Evolutionary conservation across 2,113 vertebrate species (phyloP), one percentile per base, ranked within the genome.

Genomic region (Pontoporia blainvillei): DNA sequence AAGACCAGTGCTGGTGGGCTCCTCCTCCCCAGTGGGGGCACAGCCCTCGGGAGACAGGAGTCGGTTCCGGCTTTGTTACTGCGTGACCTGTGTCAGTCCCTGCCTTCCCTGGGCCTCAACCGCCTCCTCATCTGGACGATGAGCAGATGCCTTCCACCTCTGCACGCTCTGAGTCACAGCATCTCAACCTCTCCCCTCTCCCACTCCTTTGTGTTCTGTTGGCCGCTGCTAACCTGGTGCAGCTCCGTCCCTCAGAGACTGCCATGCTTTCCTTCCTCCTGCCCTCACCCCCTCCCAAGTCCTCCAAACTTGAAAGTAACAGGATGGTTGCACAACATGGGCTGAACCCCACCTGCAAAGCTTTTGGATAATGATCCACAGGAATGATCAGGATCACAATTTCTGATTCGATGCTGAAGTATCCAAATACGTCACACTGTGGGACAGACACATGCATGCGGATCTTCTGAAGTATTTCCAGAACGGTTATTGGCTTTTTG

Each of bases 381-480:
- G 99, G 99, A 34, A 99, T 97, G 11, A 99, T 99, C 79, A 99
- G 99, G 94, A 99, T 98, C 90, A 99, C 99, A 31, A 99, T 99
- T 95, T 99, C 99, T 0, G 99, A 99, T 87, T 99, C 99, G 44
- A 99, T 99, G 98, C 99, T 99, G 95, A 99, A 98, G 98, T 99
- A 99, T 8, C 99, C 99, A 69, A 99, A 99, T 2, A 99, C 99
- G 3, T 99, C 99, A 62, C 99, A 99, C 98, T 99, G 99, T 0
- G 99, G 99, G 81, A 99, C 99, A 0, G 99, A 99, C 91, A 99
- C 98, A 0, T 99, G 99, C 61, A 99, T 98, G 36, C 99, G 99
- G 90, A 99, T 98, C 97, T 99, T 99, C 91, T 99, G 98, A 79
- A 99, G 99, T 69, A 99, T 98, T 95, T 99, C 99, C 23, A 99